Base-by-base conservation (phyloP, 1,140 invertebrate species). In the Hermetia illucens region DNA sequence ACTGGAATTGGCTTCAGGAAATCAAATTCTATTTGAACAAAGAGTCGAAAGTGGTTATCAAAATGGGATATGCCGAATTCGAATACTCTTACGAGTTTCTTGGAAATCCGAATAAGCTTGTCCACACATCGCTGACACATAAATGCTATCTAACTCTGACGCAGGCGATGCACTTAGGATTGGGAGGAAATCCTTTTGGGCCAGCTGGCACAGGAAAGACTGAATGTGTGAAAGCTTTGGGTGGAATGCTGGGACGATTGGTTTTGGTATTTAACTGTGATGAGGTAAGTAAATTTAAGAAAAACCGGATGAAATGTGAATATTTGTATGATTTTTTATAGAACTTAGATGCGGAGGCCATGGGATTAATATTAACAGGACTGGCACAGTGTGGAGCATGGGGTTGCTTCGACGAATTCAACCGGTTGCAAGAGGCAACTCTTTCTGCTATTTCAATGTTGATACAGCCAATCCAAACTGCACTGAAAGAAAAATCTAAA, bases 361-460 rank as follows among this genome's bases (percentile, higher is more conserved):
- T 98, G 82, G 83, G 80, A 15, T 69, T 93, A 36, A 89, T 97
- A 50, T 73, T 98, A 35, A 80, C 86, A 21, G 94, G 94, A 1
- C 52, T 97, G 29, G 86, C 90, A 0, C 82, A 88, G 58, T 87
- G 87, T 61, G 93, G 93, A n/a, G 88, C 91, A 24, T 97, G 92
- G 92, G 93, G 93, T 20, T 97, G 92, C 64, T 97, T 97, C 64
- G 92, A 98, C 65, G 93, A 98, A 66, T 96, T 97, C 62, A 98
- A 98, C 66, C 77, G 94, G 9, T 64, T 98, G 13, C 84, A 94
- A 50, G 85, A 93, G 58, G 79, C 80, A 29, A 94, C 93, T 4
- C 64, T 98, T 24, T 95, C 91, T 15, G 80, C 88, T 5, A 80
- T 96, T 4, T 87, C 91, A 1, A 88, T 87, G 72, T 71, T 89